Conservation (phyloP, 2,888 invertebrate genomes). For the Tortricodes alternella region DNA sequence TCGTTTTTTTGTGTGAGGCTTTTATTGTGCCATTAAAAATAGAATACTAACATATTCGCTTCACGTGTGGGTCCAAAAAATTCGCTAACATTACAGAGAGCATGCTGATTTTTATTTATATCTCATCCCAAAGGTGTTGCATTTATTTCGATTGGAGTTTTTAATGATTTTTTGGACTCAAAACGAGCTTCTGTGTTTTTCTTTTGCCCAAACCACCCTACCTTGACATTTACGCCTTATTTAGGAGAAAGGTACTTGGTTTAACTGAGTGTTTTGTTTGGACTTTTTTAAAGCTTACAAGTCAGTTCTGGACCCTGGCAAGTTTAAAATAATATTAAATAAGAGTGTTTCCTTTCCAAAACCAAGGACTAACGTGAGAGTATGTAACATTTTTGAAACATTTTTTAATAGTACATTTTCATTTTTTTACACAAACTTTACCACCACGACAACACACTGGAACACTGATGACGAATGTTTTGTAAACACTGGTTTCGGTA, state of each 20-base stretch:
- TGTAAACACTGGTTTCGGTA: constrained; percentile 30
- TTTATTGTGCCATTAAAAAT: constrained; percentile 46
- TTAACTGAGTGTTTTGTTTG: constrained; percentile 52
- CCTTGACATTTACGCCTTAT: constrained; percentile 76
- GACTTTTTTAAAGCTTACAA: constrained; percentile 42
- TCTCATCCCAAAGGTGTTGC: constrained; percentile 78
- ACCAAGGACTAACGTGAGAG: constrained; percentile 66
- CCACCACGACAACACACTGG: constrained; percentile 58
- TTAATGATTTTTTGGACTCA: constrained; percentile 76
- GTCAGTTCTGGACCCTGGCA: constrained; percentile 72
- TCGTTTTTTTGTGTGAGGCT: constrained; percentile 68
- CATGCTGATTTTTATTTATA: constrained; percentile 48
- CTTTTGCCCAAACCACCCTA: constrained; percentile 74
- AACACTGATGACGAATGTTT: constrained; percentile 48
- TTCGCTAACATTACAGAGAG: constrained; percentile 57
- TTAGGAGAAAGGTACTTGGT: constrained; percentile 72
- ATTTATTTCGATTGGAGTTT: constrained; percentile 44
- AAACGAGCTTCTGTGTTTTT: constrained; percentile 68
- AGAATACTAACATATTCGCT: constrained; percentile 63
- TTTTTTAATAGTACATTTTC: constrained; percentile 52
- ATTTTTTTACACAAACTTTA: constrained; percentile 50
- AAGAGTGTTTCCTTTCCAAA: constrained; percentile 50
- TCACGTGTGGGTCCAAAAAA: constrained; percentile 76
- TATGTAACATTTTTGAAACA: constrained; percentile 49
- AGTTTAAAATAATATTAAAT: no score